phyloP scores from a whole-genome alignment of 2,797 vertebrate genomes.

The Eutrigla gurnardus region DNA sequence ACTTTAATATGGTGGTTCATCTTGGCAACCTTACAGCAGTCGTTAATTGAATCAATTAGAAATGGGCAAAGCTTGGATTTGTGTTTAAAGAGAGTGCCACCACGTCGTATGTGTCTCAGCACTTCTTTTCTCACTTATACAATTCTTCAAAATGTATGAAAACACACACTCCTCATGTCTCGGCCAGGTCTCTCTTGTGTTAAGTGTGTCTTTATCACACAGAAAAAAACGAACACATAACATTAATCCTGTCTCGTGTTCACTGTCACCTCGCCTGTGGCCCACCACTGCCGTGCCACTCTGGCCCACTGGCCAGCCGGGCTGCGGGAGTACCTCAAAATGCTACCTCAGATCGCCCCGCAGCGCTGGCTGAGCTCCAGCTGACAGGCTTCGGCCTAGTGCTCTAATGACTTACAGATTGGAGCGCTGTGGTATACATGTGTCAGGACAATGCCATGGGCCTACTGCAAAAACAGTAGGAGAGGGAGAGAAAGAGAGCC shows the following conservation, averaged over 20 bases:
- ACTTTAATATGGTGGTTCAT: constrained; percentile 27
- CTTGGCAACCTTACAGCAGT: constrained; percentile 41
- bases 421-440: constrained; percentile 84
- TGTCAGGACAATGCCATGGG: constrained; percentile 87
- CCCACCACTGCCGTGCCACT: constrained; percentile 77
- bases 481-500: constrained; percentile 74
- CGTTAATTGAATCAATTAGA: constrained; percentile 46
- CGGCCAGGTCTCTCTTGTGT: constrained; percentile 4
- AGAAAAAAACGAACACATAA: constrained; percentile 10
- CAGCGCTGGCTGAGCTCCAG: constrained; percentile 89
- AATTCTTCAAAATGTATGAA: constrained; percentile 3
- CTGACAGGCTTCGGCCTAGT: constrained; percentile 72
- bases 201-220: constrained; percentile 20
- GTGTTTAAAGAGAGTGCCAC: constrained; percentile 41
- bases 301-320: constrained; percentile 45
- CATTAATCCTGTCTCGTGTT: constrained; percentile 72
- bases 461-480: constrained; percentile 79
- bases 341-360: constrained; percentile 70
- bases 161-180: neutral
- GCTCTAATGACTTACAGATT: constrained; percentile 95
- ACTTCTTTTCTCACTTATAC: neutral
- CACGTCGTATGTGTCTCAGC: constrained; percentile 5
- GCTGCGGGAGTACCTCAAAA: constrained; percentile 61
- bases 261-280: constrained; percentile 83
- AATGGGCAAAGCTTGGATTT: constrained; percentile 42